Conservation (phyloP, 1,140 invertebrate genomes). For the Eurytemora carolleeae region DNA sequence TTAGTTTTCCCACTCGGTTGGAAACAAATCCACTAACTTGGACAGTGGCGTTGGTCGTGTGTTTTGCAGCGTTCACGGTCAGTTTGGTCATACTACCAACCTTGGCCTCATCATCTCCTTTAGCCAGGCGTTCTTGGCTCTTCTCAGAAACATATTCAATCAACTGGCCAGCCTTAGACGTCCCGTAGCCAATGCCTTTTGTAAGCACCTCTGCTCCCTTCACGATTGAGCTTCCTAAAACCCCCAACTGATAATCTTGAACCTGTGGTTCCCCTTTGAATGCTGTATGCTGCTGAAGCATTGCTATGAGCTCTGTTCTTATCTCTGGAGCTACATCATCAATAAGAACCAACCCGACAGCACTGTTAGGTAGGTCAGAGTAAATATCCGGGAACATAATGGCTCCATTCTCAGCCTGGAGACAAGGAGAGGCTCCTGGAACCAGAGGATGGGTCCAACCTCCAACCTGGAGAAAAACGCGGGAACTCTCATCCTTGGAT, state of each 20-base stretch:
- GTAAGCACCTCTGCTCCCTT: constrained; percentile 5
- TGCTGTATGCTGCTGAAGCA: constrained; percentile 1
- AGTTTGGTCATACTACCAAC: not conserved
- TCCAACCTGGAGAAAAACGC: constrained; percentile 7
- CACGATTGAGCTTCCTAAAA: not conserved
- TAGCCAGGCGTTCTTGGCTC: not conserved
- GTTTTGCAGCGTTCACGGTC: not conserved
- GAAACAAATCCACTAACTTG: constrained; percentile 10
- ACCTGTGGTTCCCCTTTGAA: not conserved
- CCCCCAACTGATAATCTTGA: not conserved
- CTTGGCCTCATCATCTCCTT: constrained; percentile 2
- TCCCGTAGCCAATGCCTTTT: constrained; percentile 1
- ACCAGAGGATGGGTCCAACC: constrained; percentile 11
- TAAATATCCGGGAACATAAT: constrained; percentile 13
- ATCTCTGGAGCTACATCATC: not conserved
- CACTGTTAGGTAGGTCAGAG: not conserved
- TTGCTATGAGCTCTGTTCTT: not conserved
- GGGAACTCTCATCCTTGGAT: not conserved
- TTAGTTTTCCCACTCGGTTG: constrained; percentile 8
- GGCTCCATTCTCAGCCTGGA: constrained; percentile 9
- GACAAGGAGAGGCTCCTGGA: constrained; percentile 8
- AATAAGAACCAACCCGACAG: not conserved
- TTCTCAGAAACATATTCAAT: constrained; percentile 8
- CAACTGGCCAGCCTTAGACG: not conserved
- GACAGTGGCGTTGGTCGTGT: constrained; percentile 8